phyloP scores from a whole-genome alignment of 2,797 vertebrate species.

The Paramormyrops hopkinsi region DNA sequence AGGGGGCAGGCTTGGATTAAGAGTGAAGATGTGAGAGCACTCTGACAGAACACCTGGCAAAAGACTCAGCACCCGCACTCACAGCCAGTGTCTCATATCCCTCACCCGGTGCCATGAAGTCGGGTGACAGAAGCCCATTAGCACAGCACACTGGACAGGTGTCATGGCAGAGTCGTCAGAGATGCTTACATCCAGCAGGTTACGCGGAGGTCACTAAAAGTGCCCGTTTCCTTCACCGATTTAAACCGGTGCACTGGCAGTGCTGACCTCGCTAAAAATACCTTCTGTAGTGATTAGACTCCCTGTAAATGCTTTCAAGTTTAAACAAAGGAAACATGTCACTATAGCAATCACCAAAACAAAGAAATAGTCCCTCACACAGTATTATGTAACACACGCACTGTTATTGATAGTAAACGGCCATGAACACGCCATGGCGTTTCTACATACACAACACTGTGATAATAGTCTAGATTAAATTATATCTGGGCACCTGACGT shows the following conservation, averaged over 20 bases:
- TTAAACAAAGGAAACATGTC: background rate
- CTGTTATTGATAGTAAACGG: background rate
- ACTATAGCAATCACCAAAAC: background rate
- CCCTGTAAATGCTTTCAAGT: background rate
- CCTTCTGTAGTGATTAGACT: background rate
- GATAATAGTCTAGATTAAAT: slow-evolving; percentile 10
- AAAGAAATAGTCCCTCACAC: background rate
- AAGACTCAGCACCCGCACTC: background rate
- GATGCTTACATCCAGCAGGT: background rate
- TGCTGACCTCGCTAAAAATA: slow-evolving; percentile 2
- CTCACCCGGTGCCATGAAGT: slow-evolving; percentile 25
- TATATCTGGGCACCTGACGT: background rate
- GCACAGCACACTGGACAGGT: background rate
- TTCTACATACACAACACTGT: background rate
- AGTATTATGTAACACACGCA: background rate
- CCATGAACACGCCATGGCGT: background rate
- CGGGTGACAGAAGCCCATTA: slow-evolving; percentile 7
- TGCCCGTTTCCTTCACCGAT: background rate
- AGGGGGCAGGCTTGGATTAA: background rate
- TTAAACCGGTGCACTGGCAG: background rate
- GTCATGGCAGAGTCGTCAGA: background rate
- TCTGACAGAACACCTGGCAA: slow-evolving; percentile 9
- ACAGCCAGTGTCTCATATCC: slow-evolving; percentile 16
- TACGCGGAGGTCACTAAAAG: background rate
- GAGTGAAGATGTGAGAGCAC: slow-evolving; percentile 10